phyloP scores from a whole-genome alignment of 2,888 invertebrate species.

The Dryadula phaetusa region DNA sequence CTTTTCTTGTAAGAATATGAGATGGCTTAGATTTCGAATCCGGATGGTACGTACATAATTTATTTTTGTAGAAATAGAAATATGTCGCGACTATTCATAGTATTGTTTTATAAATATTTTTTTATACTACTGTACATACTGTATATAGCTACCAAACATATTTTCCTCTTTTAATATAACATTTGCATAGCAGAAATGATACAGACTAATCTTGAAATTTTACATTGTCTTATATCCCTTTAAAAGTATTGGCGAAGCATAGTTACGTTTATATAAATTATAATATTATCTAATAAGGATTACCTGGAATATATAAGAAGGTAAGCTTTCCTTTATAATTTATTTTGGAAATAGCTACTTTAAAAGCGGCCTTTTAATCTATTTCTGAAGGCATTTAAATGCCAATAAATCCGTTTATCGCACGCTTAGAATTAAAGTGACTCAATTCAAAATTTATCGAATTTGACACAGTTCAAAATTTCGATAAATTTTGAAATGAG shows the following conservation, averaged over 20 bases:
- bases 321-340: not conserved
- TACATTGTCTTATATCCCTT: not conserved
- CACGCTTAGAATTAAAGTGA: no score
- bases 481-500: no score
- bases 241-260: not conserved
- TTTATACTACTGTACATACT: no score
- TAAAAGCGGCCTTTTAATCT: no score
- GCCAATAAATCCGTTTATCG: no score
- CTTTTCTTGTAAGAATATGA: conserved; percentile 5
- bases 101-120: not conserved
- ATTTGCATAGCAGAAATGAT: not conserved
- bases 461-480: no score
- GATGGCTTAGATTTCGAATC: conserved; percentile 3
- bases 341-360: no score
- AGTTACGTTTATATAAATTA: not conserved
- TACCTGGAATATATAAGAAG: not conserved
- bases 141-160: not conserved
- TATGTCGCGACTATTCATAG: not conserved
- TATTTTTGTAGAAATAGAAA: not conserved
- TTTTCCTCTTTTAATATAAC: not conserved
- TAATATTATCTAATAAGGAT: not conserved
- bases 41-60: not conserved
- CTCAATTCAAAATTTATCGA: no score
- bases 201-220: not conserved
- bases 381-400: no score